phyloP scores from a whole-genome alignment of 2,797 vertebrate species.

The Mormyrus proboscirostris region DNA sequence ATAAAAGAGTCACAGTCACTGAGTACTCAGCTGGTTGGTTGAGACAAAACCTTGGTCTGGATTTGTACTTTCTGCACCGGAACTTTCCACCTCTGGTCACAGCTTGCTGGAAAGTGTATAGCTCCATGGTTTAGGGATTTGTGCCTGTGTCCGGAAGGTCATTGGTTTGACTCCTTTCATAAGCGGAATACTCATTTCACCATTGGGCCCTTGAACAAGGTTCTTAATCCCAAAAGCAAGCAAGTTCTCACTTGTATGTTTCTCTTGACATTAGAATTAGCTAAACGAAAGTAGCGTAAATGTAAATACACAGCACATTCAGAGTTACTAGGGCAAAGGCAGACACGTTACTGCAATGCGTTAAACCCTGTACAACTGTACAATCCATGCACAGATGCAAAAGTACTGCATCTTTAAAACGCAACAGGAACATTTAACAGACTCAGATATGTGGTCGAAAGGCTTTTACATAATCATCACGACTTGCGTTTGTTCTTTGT shows the following conservation, averaged over 20 bases:
- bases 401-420: neutral
- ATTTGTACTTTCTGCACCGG: neutral
- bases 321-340: neutral
- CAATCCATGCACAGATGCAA: neutral
- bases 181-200: neutral
- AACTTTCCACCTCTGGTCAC: neutral
- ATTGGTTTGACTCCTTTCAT: neutral
- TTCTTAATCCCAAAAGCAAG: neutral
- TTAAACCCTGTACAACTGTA: neutral
- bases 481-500: neutral
- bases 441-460: neutral
- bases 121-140: neutral
- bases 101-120: neutral
- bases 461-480: neutral
- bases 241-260: neutral
- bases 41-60: neutral
- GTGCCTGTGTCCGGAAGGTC: neutral
- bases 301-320: neutral
- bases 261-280: neutral
- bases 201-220: neutral
- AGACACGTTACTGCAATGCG: neutral
- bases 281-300: neutral
- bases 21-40: neutral
- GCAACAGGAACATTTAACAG: neutral
- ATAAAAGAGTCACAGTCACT: neutral